Evolutionary conservation across 1,140 invertebrate genomes (phyloP).

Genomic region (Aphaenogaster rudis): DNA sequence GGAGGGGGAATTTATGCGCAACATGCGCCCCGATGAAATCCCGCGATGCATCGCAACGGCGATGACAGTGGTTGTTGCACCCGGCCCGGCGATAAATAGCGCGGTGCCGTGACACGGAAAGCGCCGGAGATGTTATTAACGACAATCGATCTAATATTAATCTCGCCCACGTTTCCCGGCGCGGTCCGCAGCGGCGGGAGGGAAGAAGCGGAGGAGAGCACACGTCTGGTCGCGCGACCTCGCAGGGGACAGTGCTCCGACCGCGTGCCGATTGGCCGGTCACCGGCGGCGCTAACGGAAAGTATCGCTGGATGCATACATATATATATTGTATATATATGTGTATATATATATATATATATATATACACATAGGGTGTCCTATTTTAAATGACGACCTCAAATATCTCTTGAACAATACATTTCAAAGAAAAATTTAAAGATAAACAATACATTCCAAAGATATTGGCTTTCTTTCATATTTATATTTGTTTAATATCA

Average conservation of each 20-base stretch:
- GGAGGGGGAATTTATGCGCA: constrained; percentile 6
- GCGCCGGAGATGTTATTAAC: constrained; percentile 70
- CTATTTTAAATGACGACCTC: too few species aligned
- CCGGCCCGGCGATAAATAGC: constrained; percentile 48
- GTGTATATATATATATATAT: too few species aligned
- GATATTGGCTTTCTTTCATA: too few species aligned
- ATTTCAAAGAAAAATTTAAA: too few species aligned
- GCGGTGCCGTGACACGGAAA: constrained; percentile 30
- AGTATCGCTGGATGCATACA: constrained; percentile 22
- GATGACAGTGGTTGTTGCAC: constrained; percentile 68
- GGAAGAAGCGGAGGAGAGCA: neutral
- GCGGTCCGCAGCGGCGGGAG: neutral
- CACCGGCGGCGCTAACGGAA: constrained; percentile 61
- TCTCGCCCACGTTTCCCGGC: constrained; percentile 66
- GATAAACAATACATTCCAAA: too few species aligned
- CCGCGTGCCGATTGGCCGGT: constrained; percentile 50
- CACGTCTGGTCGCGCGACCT: constrained; percentile 70
- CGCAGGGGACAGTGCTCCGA: constrained; percentile 72
- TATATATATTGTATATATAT: neutral
- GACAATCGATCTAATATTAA: constrained; percentile 78
- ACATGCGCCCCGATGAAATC: neutral
- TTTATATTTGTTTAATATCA: too few species aligned
- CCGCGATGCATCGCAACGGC: neutral
- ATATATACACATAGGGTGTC: too few species aligned
- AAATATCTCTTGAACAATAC: too few species aligned